Evolutionary conservation across 2,797 vertebrate genomes (phyloP), one percentile per base, ranked within the genome.

Genomic region (Megalops cyprinoides): DNA sequence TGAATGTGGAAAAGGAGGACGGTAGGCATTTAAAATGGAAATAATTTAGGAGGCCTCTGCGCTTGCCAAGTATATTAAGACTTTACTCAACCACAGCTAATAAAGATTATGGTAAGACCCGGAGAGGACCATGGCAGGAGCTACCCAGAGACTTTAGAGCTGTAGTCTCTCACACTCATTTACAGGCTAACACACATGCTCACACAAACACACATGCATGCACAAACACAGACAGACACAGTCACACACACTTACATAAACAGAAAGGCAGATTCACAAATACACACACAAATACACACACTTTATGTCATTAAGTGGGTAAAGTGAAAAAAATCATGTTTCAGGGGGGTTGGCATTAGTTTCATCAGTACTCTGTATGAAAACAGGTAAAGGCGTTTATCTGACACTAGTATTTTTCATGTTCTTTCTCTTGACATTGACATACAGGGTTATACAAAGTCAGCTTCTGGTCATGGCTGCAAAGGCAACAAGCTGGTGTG

Each of bases 61-160:
- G 39, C 28, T 37, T 56, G 49, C 51, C 75, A 56, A 56, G 51
- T 56, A 15, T 55, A 55, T 76, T 76, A 76, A 58, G 75, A 56
- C 75, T 76, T 76, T 28, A 56, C 49, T 76, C 51, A 56, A 48
- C 15, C 75, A 42, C 31, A 56, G 56, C 75, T 12, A 76, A 76
- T 56, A 76, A 76, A 76, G 75, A 39, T 56, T 76, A 74, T n/a
- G 39, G 74, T 18, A 76, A 73, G 74, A n/a, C 31, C 51, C 51
- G 31, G 12, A 20, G 73, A 25, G 12, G 75, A 31, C 75, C 76
- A 28, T 53, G 28, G 74, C 46, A 51, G 34, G 51, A 23, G 39
- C 74, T 76, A 74, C 28, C 31, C n/a, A 56, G 51, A 76, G 49
- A 76, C 51, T 39, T 34, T 56, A 39, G 49, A 6, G 74, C 49